A percentile compares a stretch with the other conserved stretches of the same genome.
Conservation (phyloP, 2,113 vertebrate species). For the Heterochromis multidens region DNA sequence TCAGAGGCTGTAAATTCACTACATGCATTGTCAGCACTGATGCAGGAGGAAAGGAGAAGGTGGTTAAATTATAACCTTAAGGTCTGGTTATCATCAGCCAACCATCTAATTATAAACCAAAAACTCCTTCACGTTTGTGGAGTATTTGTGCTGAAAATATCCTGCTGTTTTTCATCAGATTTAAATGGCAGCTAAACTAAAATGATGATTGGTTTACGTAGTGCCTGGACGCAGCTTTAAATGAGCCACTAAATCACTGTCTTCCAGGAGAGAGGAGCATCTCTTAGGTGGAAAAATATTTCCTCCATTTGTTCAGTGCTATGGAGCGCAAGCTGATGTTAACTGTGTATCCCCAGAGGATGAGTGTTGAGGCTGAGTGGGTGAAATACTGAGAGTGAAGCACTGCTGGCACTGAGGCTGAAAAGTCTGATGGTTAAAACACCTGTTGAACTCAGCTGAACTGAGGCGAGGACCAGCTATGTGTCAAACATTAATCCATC, state of each 20-base stretch:
- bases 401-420: background rate
- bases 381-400: background rate
- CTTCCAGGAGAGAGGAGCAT: background rate
- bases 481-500: background rate
- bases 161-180: background rate
- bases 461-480: slow-evolving; percentile 19
- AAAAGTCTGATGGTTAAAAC: slow-evolving; percentile 44
- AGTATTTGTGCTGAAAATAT: background rate
- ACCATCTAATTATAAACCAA: background rate
- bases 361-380: background rate
- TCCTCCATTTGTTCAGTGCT: background rate
- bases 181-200: background rate
- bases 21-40: slow-evolving; percentile 38
- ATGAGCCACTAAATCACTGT: background rate
- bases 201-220: background rate
- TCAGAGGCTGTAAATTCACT: slow-evolving; percentile 33
- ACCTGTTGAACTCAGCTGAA: slow-evolving; percentile 33
- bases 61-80: background rate
- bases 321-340: background rate
- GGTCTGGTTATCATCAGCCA: background rate
- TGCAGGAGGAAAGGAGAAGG: slow-evolving; percentile 1
- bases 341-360: background rate
- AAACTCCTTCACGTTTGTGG: background rate
- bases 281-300: background rate
- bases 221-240: background rate